Evolutionary conservation across 2,797 vertebrate species (phyloP).

Genomic region (Cheirogaleus major): DNA sequence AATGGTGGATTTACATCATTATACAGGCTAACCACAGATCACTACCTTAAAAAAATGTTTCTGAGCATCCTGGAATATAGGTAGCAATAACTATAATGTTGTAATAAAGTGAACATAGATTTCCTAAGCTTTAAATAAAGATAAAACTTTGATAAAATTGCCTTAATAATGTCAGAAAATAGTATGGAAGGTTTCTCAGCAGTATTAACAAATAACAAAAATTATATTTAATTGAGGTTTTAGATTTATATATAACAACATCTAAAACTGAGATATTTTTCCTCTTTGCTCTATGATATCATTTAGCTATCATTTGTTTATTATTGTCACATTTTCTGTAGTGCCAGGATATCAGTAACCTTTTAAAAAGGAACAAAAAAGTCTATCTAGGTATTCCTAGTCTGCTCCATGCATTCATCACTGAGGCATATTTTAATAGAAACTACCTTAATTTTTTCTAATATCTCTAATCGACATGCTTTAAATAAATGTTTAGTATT

Average conservation of each 20-base stretch:
- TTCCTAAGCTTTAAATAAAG: background rate
- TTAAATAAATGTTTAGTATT: conserved; percentile 27
- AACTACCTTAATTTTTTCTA: conserved; percentile 24
- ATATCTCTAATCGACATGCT: background rate
- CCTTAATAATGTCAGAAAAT: conserved; percentile 30
- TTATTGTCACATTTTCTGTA: background rate
- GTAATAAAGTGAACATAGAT: conserved; percentile 5
- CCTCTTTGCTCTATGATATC: background rate
- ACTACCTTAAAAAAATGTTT: conserved; percentile 40
- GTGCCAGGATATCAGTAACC: background rate
- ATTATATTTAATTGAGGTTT: background rate
- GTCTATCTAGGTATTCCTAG: background rate
- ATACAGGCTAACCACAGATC: background rate
- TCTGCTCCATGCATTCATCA: background rate
- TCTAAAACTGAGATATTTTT: background rate
- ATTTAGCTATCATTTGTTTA: conserved; percentile 5
- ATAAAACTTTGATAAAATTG: background rate
- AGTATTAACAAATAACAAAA: background rate
- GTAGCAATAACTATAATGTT: background rate
- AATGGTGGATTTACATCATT: conserved; percentile 7
- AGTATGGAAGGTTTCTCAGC: background rate
- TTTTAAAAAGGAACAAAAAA: background rate
- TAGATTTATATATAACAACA: background rate
- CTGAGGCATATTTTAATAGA: background rate
- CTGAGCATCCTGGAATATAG: background rate